These are phyloP conservation scores for Mycteria americana DNA, from an alignment of 2,797 vertebrate species.

Conservation along the genomic window DNA sequence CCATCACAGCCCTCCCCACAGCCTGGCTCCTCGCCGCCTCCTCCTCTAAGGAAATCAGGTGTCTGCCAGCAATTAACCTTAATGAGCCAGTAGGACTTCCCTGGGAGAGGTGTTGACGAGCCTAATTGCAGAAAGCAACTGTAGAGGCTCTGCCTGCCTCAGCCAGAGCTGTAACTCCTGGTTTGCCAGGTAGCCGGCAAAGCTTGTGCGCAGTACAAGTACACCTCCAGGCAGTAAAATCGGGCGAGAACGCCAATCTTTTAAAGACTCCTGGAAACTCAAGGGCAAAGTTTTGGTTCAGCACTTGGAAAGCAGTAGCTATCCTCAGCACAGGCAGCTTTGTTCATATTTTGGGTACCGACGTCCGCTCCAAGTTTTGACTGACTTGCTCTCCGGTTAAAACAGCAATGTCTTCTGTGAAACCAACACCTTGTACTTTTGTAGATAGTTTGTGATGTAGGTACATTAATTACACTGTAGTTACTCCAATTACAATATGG, in stretches of 20 bases:
- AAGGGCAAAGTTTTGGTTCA: not conserved
- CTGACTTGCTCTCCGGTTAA: not conserved
- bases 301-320: not conserved
- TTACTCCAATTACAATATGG: constrained; percentile 58
- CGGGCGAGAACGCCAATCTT: not conserved
- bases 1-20: not conserved
- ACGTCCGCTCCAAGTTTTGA: not conserved
- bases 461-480: constrained; percentile 37
- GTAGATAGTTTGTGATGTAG: not conserved
- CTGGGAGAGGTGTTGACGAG: constrained; percentile 43
- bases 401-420: not conserved
- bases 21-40: not conserved
- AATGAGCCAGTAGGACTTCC: constrained; percentile 56
- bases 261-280: not conserved
- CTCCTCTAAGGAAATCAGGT: constrained; percentile 11
- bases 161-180: constrained; percentile 12
- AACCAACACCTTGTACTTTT: not conserved
- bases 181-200: not conserved
- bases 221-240: not conserved
- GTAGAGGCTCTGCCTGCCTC: not conserved
- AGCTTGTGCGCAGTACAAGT: not conserved
- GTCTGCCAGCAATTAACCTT: constrained; percentile 66
- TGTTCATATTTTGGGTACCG: not conserved
- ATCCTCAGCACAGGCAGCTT: not conserved
- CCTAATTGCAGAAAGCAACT: constrained; percentile 62